These are phyloP conservation scores for Clinocottus analis DNA, from an alignment of 2,113 vertebrate species.

Conservation along the genomic window DNA sequence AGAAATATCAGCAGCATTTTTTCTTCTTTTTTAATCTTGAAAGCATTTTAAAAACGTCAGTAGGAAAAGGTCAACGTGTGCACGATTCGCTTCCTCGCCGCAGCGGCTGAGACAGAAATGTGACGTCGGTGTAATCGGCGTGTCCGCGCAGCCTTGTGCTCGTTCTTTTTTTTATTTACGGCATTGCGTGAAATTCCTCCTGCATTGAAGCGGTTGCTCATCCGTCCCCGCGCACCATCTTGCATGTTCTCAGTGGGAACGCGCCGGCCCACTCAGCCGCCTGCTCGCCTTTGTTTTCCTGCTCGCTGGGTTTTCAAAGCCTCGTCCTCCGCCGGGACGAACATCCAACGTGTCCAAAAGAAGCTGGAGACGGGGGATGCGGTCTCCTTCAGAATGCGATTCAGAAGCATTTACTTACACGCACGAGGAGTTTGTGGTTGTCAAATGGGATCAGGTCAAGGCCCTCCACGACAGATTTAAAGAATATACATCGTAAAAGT, in stretches of 20 bases:
- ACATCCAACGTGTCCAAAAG: slow-evolving; percentile 5
- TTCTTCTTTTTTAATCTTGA: not conserved
- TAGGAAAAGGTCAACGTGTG: not conserved
- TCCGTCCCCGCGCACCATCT: not conserved
- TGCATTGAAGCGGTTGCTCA: not conserved
- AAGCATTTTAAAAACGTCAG: not conserved
- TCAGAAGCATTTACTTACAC: too few relatives aligned
- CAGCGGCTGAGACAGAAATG: not conserved
- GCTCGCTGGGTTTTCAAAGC: slow-evolving; percentile 43
- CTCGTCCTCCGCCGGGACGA: slow-evolving; percentile 43
- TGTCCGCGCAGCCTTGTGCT: not conserved
- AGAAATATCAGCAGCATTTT: not conserved
- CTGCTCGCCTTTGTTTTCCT: slow-evolving; percentile 29
- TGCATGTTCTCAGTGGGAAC: slow-evolving; percentile 16
- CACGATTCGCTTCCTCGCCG: not conserved
- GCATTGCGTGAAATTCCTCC: not conserved
- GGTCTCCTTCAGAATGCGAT: too few relatives aligned
- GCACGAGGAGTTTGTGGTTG: too few relatives aligned
- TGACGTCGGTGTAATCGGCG: not conserved
- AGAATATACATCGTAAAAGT: too few relatives aligned
- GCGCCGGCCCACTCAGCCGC: slow-evolving; percentile 58
- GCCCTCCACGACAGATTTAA: too few relatives aligned
- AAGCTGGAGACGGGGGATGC: too few relatives aligned
- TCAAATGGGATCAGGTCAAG: too few relatives aligned
- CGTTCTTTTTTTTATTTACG: too few relatives aligned